phyloP scores from a whole-genome alignment of 2,888 invertebrate genomes.

The Apamea epomidion region DNA sequence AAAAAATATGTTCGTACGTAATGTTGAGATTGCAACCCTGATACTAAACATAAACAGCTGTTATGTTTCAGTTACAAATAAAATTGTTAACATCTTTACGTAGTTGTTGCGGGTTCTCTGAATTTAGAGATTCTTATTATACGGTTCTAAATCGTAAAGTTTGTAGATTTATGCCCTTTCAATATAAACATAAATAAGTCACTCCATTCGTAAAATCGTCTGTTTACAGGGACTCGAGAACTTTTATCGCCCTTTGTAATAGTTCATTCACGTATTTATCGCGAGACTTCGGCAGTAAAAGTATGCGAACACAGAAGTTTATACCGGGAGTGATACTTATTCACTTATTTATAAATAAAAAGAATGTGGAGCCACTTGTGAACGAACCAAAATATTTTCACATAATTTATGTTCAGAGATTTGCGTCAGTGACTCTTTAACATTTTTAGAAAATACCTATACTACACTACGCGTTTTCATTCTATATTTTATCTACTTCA shows the following conservation, averaged over 20 bases:
- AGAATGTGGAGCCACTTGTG: constrained; percentile 68
- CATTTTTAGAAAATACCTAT: constrained; percentile 67
- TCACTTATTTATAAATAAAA: constrained; percentile 72
- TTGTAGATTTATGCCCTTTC: constrained; percentile 67
- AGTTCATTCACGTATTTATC: constrained; percentile 62
- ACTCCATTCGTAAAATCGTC: constrained; percentile 61
- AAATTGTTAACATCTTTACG: constrained; percentile 69
- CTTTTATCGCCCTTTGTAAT: constrained; percentile 63
- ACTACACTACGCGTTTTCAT: constrained; percentile 44
- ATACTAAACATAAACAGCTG: constrained; percentile 67
- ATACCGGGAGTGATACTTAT: constrained; percentile 61
- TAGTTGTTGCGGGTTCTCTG: constrained; percentile 65
- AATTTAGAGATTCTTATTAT: constrained; percentile 66
- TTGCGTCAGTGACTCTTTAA: constrained; percentile 75
- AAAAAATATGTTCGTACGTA: constrained; percentile 49
- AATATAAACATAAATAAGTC: constrained; percentile 66
- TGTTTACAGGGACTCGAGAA: constrained; percentile 61
- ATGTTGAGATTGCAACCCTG: constrained; percentile 61
- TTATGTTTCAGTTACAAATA: constrained; percentile 70
- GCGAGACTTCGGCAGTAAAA: constrained; percentile 41
- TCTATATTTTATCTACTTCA: constrained; percentile 57
- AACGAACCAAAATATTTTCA: constrained; percentile 71
- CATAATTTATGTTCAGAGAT: constrained; percentile 75
- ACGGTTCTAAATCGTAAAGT: constrained; percentile 65
- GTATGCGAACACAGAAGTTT: constrained; percentile 48